A percentile compares a stretch with the other conserved stretches of the same genome.
Evolutionary conservation across 2,797 vertebrate genomes (phyloP).

Genomic region (Silurus aristotelis): DNA sequence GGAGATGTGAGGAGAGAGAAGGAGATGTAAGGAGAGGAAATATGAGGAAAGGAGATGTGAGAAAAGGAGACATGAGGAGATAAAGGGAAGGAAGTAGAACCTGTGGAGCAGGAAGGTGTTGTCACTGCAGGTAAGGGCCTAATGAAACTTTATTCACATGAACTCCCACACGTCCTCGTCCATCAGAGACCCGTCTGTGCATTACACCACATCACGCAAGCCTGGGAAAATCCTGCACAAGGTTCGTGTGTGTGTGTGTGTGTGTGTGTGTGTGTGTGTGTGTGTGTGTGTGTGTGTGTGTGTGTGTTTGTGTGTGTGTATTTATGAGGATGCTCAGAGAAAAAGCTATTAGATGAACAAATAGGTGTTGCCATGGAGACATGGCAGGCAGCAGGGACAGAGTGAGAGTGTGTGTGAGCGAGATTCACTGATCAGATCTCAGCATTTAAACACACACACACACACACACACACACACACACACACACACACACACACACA

Average conservation of each 20-base stretch:
- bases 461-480: neutral
- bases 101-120: slow-evolving; percentile 92
- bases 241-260: too few relatives aligned
- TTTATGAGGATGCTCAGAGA: neutral
- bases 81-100: slow-evolving; percentile 61
- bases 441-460: slow-evolving; percentile 7
- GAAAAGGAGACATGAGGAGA: neutral
- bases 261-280: slow-evolving; percentile 7
- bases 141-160: slow-evolving; percentile 99
- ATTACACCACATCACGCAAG: slow-evolving; percentile 95
- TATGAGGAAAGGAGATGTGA: too few relatives aligned
- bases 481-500: neutral
- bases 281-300: slow-evolving; percentile 13
- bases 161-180: slow-evolving; percentile 99
- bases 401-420: neutral
- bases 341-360: slow-evolving; percentile 19
- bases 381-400: neutral
- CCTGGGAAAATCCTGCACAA: slow-evolving; percentile 89
- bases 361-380: slow-evolving; percentile 18
- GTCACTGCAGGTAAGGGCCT: slow-evolving; percentile 96
- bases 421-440: slow-evolving; percentile 10
- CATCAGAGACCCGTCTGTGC: slow-evolving; percentile 94
- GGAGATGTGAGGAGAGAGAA: too few relatives aligned
- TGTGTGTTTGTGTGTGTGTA: neutral
- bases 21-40: too few relatives aligned